Evolutionary conservation across 2,113 vertebrate genomes (phyloP), one percentile per base, ranked within the genome.

Genomic region (Choloepus hoffmanni): DNA sequence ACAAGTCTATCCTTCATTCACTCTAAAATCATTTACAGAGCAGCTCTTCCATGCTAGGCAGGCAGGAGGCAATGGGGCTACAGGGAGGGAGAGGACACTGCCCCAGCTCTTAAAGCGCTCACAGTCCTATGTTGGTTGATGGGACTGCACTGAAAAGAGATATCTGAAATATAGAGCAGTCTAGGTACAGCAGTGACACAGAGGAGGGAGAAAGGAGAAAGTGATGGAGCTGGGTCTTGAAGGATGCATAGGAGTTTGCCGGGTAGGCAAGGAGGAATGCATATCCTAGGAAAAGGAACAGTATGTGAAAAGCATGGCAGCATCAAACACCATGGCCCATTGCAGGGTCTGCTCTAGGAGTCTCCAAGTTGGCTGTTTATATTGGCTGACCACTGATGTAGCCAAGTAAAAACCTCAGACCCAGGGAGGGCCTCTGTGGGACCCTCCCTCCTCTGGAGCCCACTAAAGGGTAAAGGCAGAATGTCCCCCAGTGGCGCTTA

Each of bases 171-270:
- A 67, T 1, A 43, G 62, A 92, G 43, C 23, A 58, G 85, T 50
- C 58, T 5, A 36, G 67, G 63, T 0, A 30, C 89, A 74, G 43
- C 19, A 74, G 48, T 21, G 63, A 72, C 50, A 7, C 60, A 40
- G 62, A 36, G 60, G 12, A 40, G 36, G 4, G 60, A 55, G 82
- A 73, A 30, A 58, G 10, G 4, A 24, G 43, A 21, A 30, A 26
- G 55, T 24, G 48, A 50, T 16, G n/a, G 40, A n/a, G 53, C 23
- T 68, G 85, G 76, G 72, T 88, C 21, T 67, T 91, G 74, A 92
- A 24, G 74, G 21, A 43, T n/a, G 77, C 73, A n/a, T 21, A 95
- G 90, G 90, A 79, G 53, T 45, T 70, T 15, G 2, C 40, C 15
- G 21, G 33, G 0, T 36, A 15, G 26, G 21, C 13, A 26, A 73